Evolutionary conservation across 2,797 vertebrate genomes (phyloP), one percentile per base, ranked within the genome.

Genomic region (Danio albolineatus): DNA sequence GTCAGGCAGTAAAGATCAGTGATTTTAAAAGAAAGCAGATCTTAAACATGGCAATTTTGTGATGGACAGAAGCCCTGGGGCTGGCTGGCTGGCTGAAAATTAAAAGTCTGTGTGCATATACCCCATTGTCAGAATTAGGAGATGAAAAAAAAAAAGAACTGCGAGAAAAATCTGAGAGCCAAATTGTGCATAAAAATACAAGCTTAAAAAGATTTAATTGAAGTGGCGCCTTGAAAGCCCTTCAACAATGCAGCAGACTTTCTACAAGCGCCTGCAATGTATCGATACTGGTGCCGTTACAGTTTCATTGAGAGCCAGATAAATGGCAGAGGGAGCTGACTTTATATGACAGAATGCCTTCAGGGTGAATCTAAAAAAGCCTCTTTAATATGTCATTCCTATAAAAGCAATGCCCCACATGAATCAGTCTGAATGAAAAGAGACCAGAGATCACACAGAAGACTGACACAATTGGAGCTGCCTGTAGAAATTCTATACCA

Each of bases 361-460:
- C 38, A 65, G 84, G 86, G 85, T 84, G 60, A 86, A 84, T 76
- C 84, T 83, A 87, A 88, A 88, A 89, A 86, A 73, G 82, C 73
- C 86, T 82, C 82, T 36, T 86, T 81, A 87, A 90, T 78, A 88
- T 66, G 78, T 76, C 59, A 76, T 77, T 28, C 80, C 88, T 87
- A 87, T 82, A 86, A 87, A 89, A 88, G 84, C 69, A 83, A 81
- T 83, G 90, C 80, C 91, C 89, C 89, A 93, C 85, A 92, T 93
- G 86, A 85, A 91, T 86, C 80, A 84, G 13, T 77, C 82, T 71
- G 84, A 88, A 89, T 90, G 72, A 79, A 60, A 76, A 28, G 66
- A 80, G 66, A 74, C 56, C 62, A 14, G 64, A 69, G 41, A 65
- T 67, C 49, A 70, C 62, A 70, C 39, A 54, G 17, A 76, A 78